Evolutionary conservation across 2,888 invertebrate genomes (phyloP), one percentile per base, ranked within the genome.

Genomic region (Eulithis testata): DNA sequence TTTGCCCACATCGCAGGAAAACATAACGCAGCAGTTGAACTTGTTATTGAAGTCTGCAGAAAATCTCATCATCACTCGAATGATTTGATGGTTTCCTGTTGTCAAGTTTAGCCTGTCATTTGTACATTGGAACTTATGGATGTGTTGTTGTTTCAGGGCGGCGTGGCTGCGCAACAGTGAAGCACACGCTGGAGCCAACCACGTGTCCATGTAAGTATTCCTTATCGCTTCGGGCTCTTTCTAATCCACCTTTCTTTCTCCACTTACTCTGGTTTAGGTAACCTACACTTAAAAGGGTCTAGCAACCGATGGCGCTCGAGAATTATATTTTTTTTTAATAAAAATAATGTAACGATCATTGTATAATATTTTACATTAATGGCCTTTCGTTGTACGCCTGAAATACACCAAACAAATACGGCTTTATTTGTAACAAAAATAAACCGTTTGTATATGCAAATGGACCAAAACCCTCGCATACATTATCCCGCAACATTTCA

Each of bases 111-210:
- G 31, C 31, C 31, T 31, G 6, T 31, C 1, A 31, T 31, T 31
- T 31, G 5, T 31, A 6, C 31, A 31, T 31, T 31, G 31, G 6
- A 31, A 31, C 31, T 31, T 31, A 6, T 31, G 31, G 31, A 31
- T 31, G 31, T 70, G 51, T 65, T 56, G 43, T 89, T 85, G 85
- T 89, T 89, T 0, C 83, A 91, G 91, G 87, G 87, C 85, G 88
- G 88, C 82, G 84, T 85, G 88, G 85, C 86, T 80, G 87, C 86
- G 86, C 81, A 84, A 80, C 60, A 55, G 68, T 71, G 63, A 71
- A 63, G 85, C 88, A 80, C 89, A 90, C 81, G 84, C 90, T 91
- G 91, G 91, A 90, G 90, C 87, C 91, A 81, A 81, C 80, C 82
- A 85, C 75, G 84, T 82, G 79, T 80, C 76, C 82, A 83, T 76